These are phyloP conservation scores for Xylota sylvarum DNA, from an alignment of 2,888 invertebrate genomes.

Conservation along the genomic window DNA sequence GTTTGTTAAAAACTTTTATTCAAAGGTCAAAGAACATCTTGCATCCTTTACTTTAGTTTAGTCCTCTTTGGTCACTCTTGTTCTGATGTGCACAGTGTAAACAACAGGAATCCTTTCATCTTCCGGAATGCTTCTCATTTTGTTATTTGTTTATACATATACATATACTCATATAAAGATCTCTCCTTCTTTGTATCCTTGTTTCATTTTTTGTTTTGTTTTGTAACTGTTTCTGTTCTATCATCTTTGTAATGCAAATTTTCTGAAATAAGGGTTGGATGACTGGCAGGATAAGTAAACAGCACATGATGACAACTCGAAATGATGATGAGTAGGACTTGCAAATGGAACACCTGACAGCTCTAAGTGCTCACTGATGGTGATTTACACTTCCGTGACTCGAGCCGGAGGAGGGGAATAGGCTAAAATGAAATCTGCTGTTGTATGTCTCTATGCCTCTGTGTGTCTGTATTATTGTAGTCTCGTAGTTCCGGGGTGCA, in stretches of 20 bases:
- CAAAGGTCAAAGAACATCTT: slow-evolving; percentile 33
- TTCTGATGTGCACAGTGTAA: slow-evolving; percentile 41
- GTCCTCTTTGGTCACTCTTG: slow-evolving; percentile 49
- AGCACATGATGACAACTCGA: slow-evolving; percentile 59
- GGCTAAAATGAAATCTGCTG: slow-evolving; percentile 36
- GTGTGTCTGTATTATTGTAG: neutral
- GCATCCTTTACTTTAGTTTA: slow-evolving; percentile 26
- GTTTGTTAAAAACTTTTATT: slow-evolving; percentile 10
- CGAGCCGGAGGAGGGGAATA: neutral
- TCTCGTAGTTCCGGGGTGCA: slow-evolving; percentile 24
- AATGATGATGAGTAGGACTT: slow-evolving; percentile 48
- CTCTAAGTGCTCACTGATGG: slow-evolving; percentile 30
- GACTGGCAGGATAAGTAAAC: slow-evolving; percentile 70
- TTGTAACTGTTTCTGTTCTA: neutral
- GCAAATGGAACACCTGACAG: slow-evolving; percentile 66
- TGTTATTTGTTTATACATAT: slow-evolving; percentile 29
- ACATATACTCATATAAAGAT: too few species aligned
- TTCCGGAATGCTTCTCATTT: slow-evolving; percentile 34
- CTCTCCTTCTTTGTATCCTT: slow-evolving; percentile 11
- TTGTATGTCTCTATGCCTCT: slow-evolving; percentile 10
- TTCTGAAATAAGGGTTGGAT: slow-evolving; percentile 47
- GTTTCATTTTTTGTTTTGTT: neutral
- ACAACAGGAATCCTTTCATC: slow-evolving; percentile 17
- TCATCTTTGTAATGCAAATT: slow-evolving; percentile 67
- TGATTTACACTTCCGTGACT: slow-evolving; percentile 55